Evolutionary conservation across 2,888 invertebrate genomes (phyloP), one percentile per base, ranked within the genome.

Genomic region (Dilophus febrilis): DNA sequence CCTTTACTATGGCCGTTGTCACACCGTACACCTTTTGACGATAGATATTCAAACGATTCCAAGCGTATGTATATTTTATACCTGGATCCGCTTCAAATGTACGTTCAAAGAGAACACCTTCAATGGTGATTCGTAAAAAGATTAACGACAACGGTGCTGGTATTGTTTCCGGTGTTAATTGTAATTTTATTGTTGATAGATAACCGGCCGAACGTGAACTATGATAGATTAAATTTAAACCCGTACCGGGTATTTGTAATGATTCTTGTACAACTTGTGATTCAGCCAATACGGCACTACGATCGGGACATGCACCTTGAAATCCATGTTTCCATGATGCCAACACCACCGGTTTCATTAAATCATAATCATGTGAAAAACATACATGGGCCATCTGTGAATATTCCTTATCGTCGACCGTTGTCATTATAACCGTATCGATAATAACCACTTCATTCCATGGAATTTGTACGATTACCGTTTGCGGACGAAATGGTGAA

Each of bases 401-500:
- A 32, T 72, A 59, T 5, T 71, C 60, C 55, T 84, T 83, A 50
- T 87, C 87, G 46, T 90, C 88, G 2, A 77, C 75, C 38, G 80
- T 77, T 40, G 78, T 77, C 77, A 86, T 84, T 45, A 81, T 69
- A 29, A 90, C 77, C 34, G 81, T 77, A 54, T 91, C 85, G 52
- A 91, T 90, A 49, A 90, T 88, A 38, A 97, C 86, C 48, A 98
- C 91, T 74, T 90, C 88, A 65, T 98, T 97, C 90, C 95, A 94
- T 10, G 95, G 94, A 19, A 94, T 88, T 58, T 81, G 86, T 16
- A 88, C 81, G 43, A 90, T 88, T 54, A 85, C 77, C 34, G 78
- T 81, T 50, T 86, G 84, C 2, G 88, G 79, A 46, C 85, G 77
- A 64, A 91, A 91, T 2, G 90, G 90, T 32, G 86, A 80, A 43